Conservation (phyloP, 2,797 vertebrate species). For the Enteromius thamalakanensis region DNA sequence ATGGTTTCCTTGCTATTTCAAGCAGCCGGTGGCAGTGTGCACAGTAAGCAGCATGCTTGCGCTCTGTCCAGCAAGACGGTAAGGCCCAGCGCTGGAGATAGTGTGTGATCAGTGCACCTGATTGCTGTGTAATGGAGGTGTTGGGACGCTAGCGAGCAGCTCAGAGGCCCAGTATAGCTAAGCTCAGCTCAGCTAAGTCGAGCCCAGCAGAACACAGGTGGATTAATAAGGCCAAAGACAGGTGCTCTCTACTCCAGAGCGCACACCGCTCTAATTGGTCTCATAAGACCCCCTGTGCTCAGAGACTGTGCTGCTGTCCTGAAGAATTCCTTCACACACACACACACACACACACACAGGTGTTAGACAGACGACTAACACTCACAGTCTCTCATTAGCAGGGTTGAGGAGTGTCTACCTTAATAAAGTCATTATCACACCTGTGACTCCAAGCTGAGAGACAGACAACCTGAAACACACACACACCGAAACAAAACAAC, state of each 20-base stretch:
- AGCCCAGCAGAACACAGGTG: slow-evolving; percentile 62
- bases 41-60: not conserved
- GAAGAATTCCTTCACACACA: slow-evolving; percentile 58
- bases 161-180: slow-evolving; percentile 45
- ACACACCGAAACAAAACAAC: slow-evolving; percentile 12
- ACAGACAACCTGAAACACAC: slow-evolving; percentile 65
- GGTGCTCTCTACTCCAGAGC: slow-evolving; percentile 71
- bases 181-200: slow-evolving; percentile 40
- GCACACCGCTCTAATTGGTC: slow-evolving; percentile 80
- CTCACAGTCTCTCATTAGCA: slow-evolving; percentile 58
- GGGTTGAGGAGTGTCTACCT: slow-evolving; percentile 67
- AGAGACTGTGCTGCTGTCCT: slow-evolving; percentile 51
- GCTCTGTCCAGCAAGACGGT: not conserved
- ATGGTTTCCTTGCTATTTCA: not conserved
- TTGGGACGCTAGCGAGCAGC: slow-evolving; percentile 29
- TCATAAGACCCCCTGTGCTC: slow-evolving; percentile 74
- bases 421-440: slow-evolving; percentile 79
- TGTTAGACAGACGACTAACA: slow-evolving; percentile 57
- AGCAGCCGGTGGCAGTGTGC: not conserved
- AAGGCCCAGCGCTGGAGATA: not conserved
- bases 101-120: slow-evolving; percentile 40
- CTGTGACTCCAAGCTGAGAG: slow-evolving; percentile 71
- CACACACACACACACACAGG: slow-evolving; percentile 40
- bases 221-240: slow-evolving; percentile 75
- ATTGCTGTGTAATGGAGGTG: slow-evolving; percentile 39